Evolutionary conservation across 2,797 vertebrate species (phyloP).

Genomic region (Sandelia bainsii): DNA sequence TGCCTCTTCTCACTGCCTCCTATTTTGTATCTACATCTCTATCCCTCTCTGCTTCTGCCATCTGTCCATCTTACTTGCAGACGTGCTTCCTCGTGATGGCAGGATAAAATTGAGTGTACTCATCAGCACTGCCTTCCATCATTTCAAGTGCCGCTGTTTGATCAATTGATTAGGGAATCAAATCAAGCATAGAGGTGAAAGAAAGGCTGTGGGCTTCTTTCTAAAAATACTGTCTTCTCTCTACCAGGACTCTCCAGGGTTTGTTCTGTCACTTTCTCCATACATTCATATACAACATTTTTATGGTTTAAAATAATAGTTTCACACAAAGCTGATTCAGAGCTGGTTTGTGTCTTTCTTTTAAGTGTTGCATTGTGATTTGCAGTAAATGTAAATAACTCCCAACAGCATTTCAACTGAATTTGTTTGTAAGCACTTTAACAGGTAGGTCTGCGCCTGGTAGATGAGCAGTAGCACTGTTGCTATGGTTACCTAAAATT

Average conservation of each 20-base stretch:
- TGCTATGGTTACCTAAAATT: constrained; percentile 5
- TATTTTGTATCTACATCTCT: constrained; percentile 56
- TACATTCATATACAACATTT: not conserved
- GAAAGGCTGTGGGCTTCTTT: constrained; percentile 39
- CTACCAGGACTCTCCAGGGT: constrained; percentile 15
- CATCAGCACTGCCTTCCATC: constrained; percentile 74
- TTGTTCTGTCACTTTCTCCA: constrained; percentile 15
- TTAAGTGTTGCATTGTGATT: not conserved
- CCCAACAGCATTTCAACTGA: not conserved
- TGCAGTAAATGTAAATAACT: constrained; percentile 41
- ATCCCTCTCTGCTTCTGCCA: constrained; percentile 60
- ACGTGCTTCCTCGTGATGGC: constrained; percentile 65
- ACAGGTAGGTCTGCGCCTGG: not conserved
- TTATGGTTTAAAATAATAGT: not conserved
- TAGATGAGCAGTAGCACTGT: not conserved
- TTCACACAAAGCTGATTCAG: not conserved
- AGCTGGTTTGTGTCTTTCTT: constrained; percentile 1
- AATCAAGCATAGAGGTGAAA: constrained; percentile 70
- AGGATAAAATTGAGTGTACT: constrained; percentile 66
- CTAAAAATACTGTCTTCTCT: constrained; percentile 60
- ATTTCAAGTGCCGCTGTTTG: constrained; percentile 71
- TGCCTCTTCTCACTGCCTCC: constrained; percentile 56
- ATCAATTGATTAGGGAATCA: constrained; percentile 77
- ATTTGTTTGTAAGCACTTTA: not conserved
- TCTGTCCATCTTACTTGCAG: constrained; percentile 79